Percentiles rank a stretch among this genome's conserved stretches.
Evolutionary conservation across 2,797 vertebrate species (phyloP).

Genomic region (Fringilla coelebs): DNA sequence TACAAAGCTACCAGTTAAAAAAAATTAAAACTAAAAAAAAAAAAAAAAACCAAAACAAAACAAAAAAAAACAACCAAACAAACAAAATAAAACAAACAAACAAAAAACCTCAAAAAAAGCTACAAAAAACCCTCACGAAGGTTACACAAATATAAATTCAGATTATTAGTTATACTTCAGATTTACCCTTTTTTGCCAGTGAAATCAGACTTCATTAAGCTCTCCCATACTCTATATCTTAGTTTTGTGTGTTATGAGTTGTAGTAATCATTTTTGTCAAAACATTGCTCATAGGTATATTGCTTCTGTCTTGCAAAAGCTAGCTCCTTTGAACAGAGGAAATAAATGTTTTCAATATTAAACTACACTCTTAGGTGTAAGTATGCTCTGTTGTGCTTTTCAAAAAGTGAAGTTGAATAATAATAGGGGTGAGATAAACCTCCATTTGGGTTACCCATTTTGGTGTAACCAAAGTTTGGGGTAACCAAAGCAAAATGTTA

Average conservation of each 20-base stretch:
- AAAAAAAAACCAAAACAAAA: too few species aligned
- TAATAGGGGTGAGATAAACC: not conserved
- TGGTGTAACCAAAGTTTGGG: not conserved
- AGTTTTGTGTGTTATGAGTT: not conserved
- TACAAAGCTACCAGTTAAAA: not conserved
- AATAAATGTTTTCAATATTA: not conserved
- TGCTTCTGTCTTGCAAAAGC: not conserved
- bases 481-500: not conserved
- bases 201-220: not conserved
- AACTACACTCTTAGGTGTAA: not conserved
- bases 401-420: not conserved
- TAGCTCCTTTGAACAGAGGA: not conserved
- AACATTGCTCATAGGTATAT: not conserved
- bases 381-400: not conserved
- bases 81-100: not conserved
- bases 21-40: too few species aligned
- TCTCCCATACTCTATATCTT: not conserved
- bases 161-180: not conserved
- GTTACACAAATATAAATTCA: not conserved
- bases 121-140: not conserved
- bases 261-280: not conserved
- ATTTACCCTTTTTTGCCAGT: not conserved
- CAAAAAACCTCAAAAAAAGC: not conserved
- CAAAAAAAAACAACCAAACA: not conserved
- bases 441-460: not conserved